phyloP scores from a whole-genome alignment of 2,113 vertebrate genomes.

The Oreochromis spilurus region DNA sequence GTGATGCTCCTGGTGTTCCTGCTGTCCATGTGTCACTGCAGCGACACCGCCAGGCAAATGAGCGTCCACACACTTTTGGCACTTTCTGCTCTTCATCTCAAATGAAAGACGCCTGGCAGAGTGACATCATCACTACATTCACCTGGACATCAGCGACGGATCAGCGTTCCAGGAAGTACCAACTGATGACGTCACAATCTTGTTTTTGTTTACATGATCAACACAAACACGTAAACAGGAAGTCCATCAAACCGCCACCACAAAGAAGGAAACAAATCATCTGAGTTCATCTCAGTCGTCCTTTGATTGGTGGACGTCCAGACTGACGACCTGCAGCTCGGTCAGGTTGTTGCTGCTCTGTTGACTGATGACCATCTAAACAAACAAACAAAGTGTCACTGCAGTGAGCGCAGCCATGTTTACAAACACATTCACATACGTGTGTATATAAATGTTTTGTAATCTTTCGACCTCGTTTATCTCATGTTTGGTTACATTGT shows the following conservation, averaged over 20 bases:
- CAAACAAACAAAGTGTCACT: background rate
- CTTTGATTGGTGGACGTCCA: constrained; percentile 86
- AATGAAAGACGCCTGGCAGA: background rate
- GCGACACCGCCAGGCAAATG: background rate
- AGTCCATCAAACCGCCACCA: background rate
- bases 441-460: background rate
- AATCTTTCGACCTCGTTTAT: background rate
- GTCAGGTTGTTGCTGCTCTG: constrained; percentile 86
- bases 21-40: background rate
- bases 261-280: background rate
- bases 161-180: background rate
- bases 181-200: background rate
- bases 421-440: background rate
- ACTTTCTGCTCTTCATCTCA: background rate
- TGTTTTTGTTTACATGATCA: background rate
- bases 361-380: constrained; percentile 93
- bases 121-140: background rate
- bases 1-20: background rate
- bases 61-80: background rate
- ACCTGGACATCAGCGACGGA: background rate
- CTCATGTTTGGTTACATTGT: background rate
- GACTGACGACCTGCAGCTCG: constrained; percentile 90
- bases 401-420: background rate
- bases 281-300: constrained; percentile 75
- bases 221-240: background rate